Evolutionary conservation across 2,797 vertebrate species (phyloP).

Genomic region (Acrocephalus scirpaceus): DNA sequence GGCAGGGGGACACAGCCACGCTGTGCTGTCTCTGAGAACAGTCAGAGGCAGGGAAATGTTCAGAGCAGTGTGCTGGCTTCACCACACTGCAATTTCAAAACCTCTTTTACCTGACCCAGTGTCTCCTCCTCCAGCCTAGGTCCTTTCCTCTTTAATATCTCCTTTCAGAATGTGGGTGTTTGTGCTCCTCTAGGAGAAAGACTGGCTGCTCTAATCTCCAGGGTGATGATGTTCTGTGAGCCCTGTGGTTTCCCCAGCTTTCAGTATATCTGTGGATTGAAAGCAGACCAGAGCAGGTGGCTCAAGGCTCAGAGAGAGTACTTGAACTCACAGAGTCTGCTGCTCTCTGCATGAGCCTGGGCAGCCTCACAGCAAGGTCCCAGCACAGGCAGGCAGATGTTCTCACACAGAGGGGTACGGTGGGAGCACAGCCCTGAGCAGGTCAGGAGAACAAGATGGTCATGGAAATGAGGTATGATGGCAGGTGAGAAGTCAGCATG

Average conservation of each 20-base stretch:
- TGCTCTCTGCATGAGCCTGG: neutral
- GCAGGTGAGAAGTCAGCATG: neutral
- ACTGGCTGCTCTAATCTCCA: neutral
- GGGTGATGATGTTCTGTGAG: neutral
- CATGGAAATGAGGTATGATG: neutral
- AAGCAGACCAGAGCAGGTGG: neutral
- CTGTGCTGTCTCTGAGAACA: neutral
- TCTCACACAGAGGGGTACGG: fast-evolving
- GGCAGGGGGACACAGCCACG: fast-evolving
- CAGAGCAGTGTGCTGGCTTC: neutral
- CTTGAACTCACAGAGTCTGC: neutral
- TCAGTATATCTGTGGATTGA: neutral
- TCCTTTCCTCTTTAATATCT: neutral
- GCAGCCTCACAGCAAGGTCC: fast-evolving
- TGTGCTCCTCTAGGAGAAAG: neutral
- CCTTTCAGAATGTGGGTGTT: neutral
- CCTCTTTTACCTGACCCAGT: neutral
- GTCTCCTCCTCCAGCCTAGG: neutral
- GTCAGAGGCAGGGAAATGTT: neutral
- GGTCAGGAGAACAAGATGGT: neutral
- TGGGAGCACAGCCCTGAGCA: neutral
- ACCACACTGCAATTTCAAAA: neutral
- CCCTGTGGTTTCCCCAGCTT: neutral
- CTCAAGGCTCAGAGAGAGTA: neutral
- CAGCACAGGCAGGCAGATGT: neutral